Percentiles rank a stretch among this genome's conserved stretches.
Conservation (phyloP, 2,888 invertebrate genomes). For the Mamestra brassicae region DNA sequence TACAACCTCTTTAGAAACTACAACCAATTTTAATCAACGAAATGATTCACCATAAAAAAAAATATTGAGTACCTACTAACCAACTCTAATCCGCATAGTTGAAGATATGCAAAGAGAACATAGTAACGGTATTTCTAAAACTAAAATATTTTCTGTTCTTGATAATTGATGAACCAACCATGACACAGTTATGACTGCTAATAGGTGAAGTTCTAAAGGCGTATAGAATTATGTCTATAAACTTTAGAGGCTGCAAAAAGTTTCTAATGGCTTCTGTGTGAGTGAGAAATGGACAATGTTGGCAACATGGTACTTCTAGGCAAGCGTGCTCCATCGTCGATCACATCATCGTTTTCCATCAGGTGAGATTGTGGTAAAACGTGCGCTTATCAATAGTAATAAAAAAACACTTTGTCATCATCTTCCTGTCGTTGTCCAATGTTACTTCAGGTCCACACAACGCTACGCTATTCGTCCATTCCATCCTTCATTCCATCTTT, state of each 20-base stretch:
- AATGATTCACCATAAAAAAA: slow-evolving; percentile 24
- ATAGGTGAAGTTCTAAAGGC: neutral
- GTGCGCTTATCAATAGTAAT: too few species aligned
- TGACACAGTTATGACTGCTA: slow-evolving; percentile 30
- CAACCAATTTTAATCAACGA: neutral
- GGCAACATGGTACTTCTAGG: neutral
- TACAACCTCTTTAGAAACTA: neutral
- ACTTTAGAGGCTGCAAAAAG: neutral
- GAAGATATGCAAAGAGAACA: slow-evolving; percentile 10
- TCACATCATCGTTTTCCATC: too few species aligned
- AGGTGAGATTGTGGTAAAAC: too few species aligned
- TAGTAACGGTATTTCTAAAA: slow-evolving; percentile 16
- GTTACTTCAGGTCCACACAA: too few species aligned
- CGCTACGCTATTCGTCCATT: too few species aligned
- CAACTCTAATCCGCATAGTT: neutral
- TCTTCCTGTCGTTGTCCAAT: too few species aligned
- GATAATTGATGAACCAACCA: slow-evolving; percentile 18
- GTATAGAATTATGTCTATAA: slow-evolving; percentile 15
- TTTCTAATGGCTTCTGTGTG: slow-evolving; percentile 25
- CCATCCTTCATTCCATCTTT: too few species aligned
- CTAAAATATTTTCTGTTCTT: slow-evolving; percentile 18
- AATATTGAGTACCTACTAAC: neutral
- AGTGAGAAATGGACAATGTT: neutral
- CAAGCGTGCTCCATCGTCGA: too few species aligned
- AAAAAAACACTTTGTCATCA: too few species aligned